Evolutionary conservation across 2,113 vertebrate genomes (phyloP).

Genomic region (Mastomys coucha): DNA sequence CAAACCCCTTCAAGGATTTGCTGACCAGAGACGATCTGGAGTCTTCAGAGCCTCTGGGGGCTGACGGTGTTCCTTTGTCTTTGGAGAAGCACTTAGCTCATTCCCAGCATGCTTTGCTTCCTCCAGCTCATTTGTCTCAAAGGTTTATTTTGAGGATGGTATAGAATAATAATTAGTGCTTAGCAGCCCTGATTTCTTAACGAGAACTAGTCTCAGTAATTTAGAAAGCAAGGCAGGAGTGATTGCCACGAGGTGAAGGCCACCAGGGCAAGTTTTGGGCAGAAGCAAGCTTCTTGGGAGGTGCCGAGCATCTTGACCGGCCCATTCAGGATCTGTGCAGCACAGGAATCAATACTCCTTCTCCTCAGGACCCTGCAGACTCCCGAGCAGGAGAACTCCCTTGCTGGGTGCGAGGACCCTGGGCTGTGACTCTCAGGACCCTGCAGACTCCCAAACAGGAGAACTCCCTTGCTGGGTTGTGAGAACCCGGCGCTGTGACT

Average conservation of each 20-base stretch:
- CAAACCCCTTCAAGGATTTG: background rate
- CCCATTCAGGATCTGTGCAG: background rate
- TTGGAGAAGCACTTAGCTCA: background rate
- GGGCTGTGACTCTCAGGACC: background rate
- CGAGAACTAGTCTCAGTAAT: background rate
- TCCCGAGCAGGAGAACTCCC: background rate
- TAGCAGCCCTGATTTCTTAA: background rate
- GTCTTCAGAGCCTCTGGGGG: rapidly evolving
- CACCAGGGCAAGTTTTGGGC: too few species aligned
- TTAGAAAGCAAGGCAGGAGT: background rate
- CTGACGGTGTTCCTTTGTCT: rapidly evolving
- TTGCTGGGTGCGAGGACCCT: background rate
- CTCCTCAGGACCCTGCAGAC: rapidly evolving
- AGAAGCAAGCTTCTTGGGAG: background rate
- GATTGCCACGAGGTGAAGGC: background rate
- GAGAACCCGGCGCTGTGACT: background rate
- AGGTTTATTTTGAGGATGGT: constrained; percentile 43
- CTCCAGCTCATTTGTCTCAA: background rate
- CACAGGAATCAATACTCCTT: rapidly evolving
- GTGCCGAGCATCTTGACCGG: rapidly evolving
- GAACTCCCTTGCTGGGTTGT: rapidly evolving
- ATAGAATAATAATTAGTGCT: constrained; percentile 40
- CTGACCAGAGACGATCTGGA: background rate
- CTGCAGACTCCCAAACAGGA: too few species aligned
- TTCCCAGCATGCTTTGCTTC: background rate